These are phyloP conservation scores for Gopherus flavomarginatus DNA, from an alignment of 2,113 vertebrate species.

Conservation along the genomic window DNA sequence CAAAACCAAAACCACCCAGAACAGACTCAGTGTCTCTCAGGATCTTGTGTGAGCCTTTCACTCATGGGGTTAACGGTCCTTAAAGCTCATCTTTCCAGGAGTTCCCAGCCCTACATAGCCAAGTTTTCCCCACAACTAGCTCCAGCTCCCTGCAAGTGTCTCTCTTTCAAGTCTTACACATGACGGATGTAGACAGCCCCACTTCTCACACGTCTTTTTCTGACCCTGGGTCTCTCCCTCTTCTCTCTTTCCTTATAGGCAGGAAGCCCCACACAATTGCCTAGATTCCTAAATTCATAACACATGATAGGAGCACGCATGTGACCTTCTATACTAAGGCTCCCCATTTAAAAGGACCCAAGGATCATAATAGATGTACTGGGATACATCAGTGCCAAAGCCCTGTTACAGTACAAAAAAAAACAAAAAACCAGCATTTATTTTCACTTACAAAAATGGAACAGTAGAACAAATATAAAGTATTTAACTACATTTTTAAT, in stretches of 20 bases:
- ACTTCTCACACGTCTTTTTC: background rate
- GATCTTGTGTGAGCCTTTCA: background rate
- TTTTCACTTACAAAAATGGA: accelerated
- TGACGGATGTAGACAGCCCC: background rate
- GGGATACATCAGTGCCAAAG: background rate
- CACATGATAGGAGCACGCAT: background rate
- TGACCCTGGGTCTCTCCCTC: background rate
- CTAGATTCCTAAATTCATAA: no score
- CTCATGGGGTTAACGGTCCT: background rate
- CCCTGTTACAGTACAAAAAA: background rate
- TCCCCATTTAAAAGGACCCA: background rate
- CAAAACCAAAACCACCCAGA: background rate
- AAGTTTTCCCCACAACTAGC: accelerated
- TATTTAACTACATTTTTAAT: background rate
- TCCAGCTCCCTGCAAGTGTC: accelerated
- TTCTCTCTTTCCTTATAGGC: background rate
- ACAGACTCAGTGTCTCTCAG: background rate
- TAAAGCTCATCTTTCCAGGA: background rate
- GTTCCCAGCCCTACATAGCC: background rate
- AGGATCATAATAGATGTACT: accelerated
- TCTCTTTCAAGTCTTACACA: accelerated
- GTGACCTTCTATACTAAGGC: background rate
- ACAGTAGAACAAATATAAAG: background rate
- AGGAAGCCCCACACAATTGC: background rate
- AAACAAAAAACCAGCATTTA: background rate